Evolutionary conservation across 2,797 vertebrate species (phyloP).

Genomic region (Heliangelus exortis): DNA sequence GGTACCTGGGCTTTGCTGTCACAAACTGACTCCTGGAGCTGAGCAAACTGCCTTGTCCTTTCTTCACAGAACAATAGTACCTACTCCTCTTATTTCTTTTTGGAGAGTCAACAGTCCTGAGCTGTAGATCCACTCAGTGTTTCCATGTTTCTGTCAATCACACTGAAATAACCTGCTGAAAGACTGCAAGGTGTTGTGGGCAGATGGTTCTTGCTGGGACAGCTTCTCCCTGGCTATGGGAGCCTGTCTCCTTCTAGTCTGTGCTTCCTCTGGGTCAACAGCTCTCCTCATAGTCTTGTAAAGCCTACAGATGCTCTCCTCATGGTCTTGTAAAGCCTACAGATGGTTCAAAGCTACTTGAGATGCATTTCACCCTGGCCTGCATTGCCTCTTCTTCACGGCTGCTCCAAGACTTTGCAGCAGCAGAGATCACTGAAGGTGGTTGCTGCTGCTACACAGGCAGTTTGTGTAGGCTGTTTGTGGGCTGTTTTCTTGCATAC

Average conservation of each 20-base stretch:
- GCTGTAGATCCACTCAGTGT: background rate
- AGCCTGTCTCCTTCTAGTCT: background rate
- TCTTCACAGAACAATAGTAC: background rate
- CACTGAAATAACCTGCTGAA: background rate
- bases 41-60: background rate
- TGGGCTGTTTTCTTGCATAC: background rate
- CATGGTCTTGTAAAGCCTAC: background rate
- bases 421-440: background rate
- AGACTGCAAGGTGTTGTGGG: background rate
- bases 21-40: background rate
- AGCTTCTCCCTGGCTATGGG: background rate
- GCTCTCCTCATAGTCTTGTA: background rate
- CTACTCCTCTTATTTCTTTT: background rate
- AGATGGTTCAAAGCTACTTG: background rate
- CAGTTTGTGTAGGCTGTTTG: background rate
- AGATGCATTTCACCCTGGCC: background rate
- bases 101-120: background rate
- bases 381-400: background rate
- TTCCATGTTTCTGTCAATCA: background rate
- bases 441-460: background rate
- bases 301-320: background rate
- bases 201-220: background rate
- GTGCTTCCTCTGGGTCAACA: background rate
- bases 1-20: background rate
- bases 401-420: background rate